Percentiles rank a stretch among this genome's conserved stretches.
phyloP scores from a whole-genome alignment of 2,888 invertebrate genomes.

The Galeopsomyia nigrocyanea region DNA sequence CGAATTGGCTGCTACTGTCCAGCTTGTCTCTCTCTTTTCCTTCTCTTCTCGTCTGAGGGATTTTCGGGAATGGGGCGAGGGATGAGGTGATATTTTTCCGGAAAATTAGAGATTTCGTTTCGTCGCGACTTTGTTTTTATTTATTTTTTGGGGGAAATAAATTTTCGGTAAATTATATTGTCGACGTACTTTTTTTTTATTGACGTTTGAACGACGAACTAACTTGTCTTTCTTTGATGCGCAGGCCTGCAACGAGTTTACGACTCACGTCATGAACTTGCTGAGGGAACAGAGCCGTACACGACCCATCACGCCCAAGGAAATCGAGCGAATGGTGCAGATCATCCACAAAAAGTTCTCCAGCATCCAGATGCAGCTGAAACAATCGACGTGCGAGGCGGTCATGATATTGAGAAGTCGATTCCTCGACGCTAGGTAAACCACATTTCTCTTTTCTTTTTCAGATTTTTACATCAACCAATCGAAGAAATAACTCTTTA shows the following conservation, averaged over 20 bases:
- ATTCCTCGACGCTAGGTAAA: slow-evolving; percentile 79
- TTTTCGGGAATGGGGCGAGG: too few species aligned
- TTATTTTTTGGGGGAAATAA: slow-evolving; percentile 1
- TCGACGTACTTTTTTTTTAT: not conserved
- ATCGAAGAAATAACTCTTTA: not conserved
- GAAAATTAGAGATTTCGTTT: too few species aligned
- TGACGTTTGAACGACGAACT: too few species aligned
- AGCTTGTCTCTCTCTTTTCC: too few species aligned
- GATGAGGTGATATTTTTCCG: too few species aligned
- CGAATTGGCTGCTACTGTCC: too few species aligned
- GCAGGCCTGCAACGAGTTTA: slow-evolving; percentile 99
- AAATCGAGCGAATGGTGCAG: slow-evolving; percentile 99
- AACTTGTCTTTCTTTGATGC: slow-evolving; percentile 45
- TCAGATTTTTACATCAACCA: slow-evolving; percentile 3
- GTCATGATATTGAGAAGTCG: slow-evolving; percentile 97
- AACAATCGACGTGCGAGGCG: slow-evolving; percentile 99
- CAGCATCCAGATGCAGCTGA: slow-evolving; percentile 97
- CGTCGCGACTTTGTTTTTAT: too few species aligned
- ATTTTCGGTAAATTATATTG: too few species aligned
- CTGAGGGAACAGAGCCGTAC: slow-evolving; percentile 97
- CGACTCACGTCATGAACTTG: slow-evolving; percentile 99
- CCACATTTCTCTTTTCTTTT: slow-evolving; percentile 27
- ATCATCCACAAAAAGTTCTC: slow-evolving; percentile 99
- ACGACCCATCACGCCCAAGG: slow-evolving; percentile 97
- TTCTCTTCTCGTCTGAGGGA: too few species aligned